Base-by-base conservation (phyloP, 2,113 vertebrate species). In the Acrocephalus arundinaceus region DNA sequence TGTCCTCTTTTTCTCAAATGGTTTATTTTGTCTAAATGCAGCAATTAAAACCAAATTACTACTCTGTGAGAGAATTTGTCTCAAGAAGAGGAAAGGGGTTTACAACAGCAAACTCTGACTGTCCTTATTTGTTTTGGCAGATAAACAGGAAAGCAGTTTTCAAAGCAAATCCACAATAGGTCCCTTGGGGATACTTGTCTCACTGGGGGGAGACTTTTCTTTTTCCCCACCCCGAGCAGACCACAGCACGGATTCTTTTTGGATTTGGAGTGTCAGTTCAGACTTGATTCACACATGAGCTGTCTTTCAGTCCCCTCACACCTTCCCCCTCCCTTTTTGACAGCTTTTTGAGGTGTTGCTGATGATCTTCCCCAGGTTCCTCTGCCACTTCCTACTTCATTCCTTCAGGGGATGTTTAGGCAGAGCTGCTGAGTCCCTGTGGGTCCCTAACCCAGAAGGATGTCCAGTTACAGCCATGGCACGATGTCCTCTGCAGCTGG, bases 141-240 rank as follows among this genome's bases (percentile, higher is more conserved):
- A 71, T 67, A 87, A 93, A 90, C 70, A 92, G 82, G 43, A 90
- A 75, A 90, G 52, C 16, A 27, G 24, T 59, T 91, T 82, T 21
- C 66, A 91, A 78, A 94, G 61, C 84, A 79, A 66, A 76, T 20
- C 28, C n/a, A 31, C 4, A 2, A 39, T 13, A 22, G n/a, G 73
- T 78, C 65, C 6, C 4, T 48, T 84, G n/a, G 62, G 77, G 49
- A 22, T 52, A 3, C 7, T 25, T 54, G 41, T 65, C 6, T 86
- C 51, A 3, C 15, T 65, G 57, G 2, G 2, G 4, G 4, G 48
- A 63, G 15, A 31, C 2, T 58, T 73, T 7, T 59, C 25, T 37
- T 68, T 15, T 27, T 7, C 10, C 12, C 49, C 61, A 18, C 21
- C 16, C 33, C 31, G 20, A 54, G 48, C 14, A 10, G 39, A 45